Percentiles rank a stretch among this genome's conserved stretches.
phyloP scores from a whole-genome alignment of 1,140 invertebrate genomes.

The Ips typographus region DNA sequence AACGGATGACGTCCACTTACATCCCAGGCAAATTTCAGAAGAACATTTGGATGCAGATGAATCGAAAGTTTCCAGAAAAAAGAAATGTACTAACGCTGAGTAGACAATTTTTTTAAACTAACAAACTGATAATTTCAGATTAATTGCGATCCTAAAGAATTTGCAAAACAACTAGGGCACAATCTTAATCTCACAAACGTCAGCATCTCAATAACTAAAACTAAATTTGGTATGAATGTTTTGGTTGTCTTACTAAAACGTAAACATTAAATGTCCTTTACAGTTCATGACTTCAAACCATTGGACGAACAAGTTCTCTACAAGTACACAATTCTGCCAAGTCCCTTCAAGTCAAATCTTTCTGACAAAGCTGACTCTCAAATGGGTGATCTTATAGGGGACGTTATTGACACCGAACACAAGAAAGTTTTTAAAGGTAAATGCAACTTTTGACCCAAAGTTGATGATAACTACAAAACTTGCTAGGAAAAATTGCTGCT shows the following conservation, averaged over 20 bases:
- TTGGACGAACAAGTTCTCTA: slow-evolving; percentile 47
- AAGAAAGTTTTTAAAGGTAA: slow-evolving; percentile 48
- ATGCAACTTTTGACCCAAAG: neutral
- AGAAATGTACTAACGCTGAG: neutral
- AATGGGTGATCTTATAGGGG: slow-evolving; percentile 49
- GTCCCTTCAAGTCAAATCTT: slow-evolving; percentile 48
- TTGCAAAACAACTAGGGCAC: too few relatives aligned
- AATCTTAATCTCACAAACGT: too few relatives aligned
- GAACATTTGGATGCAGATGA: slow-evolving; percentile 42
- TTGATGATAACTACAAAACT: neutral
- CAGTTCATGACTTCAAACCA: slow-evolving; percentile 48
- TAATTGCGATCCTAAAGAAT: too few relatives aligned
- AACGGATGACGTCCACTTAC: slow-evolving; percentile 34
- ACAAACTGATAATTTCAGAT: too few relatives aligned
- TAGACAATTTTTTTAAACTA: too few relatives aligned
- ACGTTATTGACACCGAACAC: slow-evolving; percentile 48
- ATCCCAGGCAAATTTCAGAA: slow-evolving; percentile 38
- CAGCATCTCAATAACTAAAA: too few relatives aligned
- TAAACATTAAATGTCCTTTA: slow-evolving; percentile 33
- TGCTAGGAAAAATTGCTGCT: slow-evolving; percentile 19
- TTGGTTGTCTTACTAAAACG: slow-evolving; percentile 37
- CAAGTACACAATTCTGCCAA: slow-evolving; percentile 49
- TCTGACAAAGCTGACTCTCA: slow-evolving; percentile 53
- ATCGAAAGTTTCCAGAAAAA: slow-evolving; percentile 22
- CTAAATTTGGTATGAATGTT: too few relatives aligned